Evolutionary conservation across 2,888 invertebrate genomes (phyloP), one percentile per base, ranked within the genome.

Genomic region (Diarsia rubi): DNA sequence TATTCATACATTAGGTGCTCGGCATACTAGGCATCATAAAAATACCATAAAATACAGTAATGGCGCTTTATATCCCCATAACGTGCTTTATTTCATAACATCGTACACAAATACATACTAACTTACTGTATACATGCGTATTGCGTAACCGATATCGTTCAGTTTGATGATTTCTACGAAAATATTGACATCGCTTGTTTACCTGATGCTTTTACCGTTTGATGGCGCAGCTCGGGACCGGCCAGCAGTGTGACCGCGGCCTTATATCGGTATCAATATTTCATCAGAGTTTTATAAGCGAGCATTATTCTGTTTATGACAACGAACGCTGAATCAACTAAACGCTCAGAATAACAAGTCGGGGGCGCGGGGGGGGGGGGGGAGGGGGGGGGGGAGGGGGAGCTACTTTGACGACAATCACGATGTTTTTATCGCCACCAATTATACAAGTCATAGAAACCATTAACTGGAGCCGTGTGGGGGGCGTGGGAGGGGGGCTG

Each of bases 31-130:
- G 74, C 80, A 79, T 79, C 83, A 82, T 87, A 85, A 87, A 87
- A 80, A 85, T 83, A 74, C 73, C 88, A 87, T 87, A 82, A 86
- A 86, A 67, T 76, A 79, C 76, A 68, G 75, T 83, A 83, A 87
- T 78, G 78, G 72, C 69, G 68, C 81, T 80, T 83, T 87, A 86
- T 84, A 81, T 86, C 78, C 81, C 75, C 78, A 82, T 87, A 84
- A 85, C 69, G 73, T 80, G 66, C 78, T 83, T 86, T 84, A 87
- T 80, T 87, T 77, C 81, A 80, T 84, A 86, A 78, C 84, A 73
- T 76, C 68, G 63, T 64, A 59, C 69, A 49, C 65, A 65, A 73
- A 76, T 76, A 67, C 52, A 3, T 72, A 69, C 42, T 72, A 76
- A 78, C 42, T 72, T 78, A 78, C 19, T 78, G 75, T 73, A 81